Evolutionary conservation across 2,888 invertebrate species (phyloP).

Genomic region (Lasioglossum marginatum): DNA sequence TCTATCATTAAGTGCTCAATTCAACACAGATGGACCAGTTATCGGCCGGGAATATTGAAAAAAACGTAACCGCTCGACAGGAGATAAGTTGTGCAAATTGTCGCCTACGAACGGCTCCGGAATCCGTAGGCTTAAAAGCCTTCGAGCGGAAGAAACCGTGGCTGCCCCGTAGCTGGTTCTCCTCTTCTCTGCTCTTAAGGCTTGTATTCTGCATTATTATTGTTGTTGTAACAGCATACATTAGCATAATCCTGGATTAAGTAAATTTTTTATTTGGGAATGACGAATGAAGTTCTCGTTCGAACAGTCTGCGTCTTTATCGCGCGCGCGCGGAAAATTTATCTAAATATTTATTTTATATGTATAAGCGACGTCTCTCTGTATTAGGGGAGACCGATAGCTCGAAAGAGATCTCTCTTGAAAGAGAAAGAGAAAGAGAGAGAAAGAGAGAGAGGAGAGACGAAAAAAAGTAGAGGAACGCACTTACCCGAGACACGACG

Average conservation of each 20-base stretch:
- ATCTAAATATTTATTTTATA: slow-evolving; percentile 49
- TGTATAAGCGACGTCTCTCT: not conserved
- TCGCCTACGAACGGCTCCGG: not conserved
- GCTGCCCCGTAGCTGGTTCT: not conserved
- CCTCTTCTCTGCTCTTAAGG: slow-evolving; percentile 3
- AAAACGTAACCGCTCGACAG: not conserved
- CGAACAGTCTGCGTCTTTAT: slow-evolving; percentile 9
- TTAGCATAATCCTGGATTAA: slow-evolving; percentile 62
- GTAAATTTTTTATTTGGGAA: slow-evolving; percentile 41
- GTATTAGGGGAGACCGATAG: slow-evolving; percentile 34
- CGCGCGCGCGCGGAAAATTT: slow-evolving; percentile 35
- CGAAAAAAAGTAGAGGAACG: not conserved
- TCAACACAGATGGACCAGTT: not conserved
- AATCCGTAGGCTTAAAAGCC: slow-evolving; percentile 21
- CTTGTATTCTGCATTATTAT: slow-evolving; percentile 51
- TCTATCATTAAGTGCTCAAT: slow-evolving; percentile 12
- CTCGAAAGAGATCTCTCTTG: slow-evolving; percentile 35
- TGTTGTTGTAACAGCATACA: slow-evolving; percentile 49
- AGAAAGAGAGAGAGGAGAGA: not conserved
- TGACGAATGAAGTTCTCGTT: slow-evolving; percentile 55
- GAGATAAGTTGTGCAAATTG: slow-evolving; percentile 23
- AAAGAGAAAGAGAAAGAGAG: not conserved
- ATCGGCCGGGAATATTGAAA: not conserved
- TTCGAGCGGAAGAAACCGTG: not conserved
- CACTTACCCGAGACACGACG: slow-evolving; percentile 47